phyloP scores from a whole-genome alignment of 2,113 vertebrate genomes.

The Lutjanus erythropterus region DNA sequence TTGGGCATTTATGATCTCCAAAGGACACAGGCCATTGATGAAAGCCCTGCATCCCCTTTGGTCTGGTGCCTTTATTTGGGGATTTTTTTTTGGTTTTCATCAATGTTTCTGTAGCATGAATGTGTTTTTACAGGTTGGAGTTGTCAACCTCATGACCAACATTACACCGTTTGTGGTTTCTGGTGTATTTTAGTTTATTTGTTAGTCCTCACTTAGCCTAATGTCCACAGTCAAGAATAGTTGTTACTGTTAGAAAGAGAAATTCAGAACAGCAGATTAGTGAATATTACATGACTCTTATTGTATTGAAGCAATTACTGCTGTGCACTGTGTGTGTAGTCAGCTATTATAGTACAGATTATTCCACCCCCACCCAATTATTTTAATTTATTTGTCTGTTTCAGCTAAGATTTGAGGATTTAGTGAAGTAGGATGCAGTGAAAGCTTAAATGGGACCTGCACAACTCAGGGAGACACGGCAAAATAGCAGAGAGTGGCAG shows the following conservation, averaged over 20 bases:
- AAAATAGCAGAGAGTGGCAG: slow-evolving; percentile 12
- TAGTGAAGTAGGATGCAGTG: not conserved
- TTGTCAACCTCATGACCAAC: too few species aligned
- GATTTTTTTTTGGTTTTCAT: too few species aligned
- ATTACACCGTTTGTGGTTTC: too few species aligned
- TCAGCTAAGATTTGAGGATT: not conserved
- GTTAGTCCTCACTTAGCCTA: too few species aligned
- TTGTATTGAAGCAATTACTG: not conserved
- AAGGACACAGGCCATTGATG: too few species aligned
- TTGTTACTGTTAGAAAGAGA: not conserved
- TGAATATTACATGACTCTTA: not conserved
- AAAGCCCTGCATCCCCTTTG: too few species aligned
- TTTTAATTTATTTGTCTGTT: not conserved
- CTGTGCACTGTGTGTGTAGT: not conserved
- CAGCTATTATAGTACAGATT: not conserved
- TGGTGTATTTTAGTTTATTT: too few species aligned
- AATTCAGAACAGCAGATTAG: not conserved
- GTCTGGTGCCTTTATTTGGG: too few species aligned
- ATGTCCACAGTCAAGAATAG: not conserved
- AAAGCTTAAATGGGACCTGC: not conserved
- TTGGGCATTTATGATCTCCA: too few species aligned
- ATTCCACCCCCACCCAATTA: not conserved
- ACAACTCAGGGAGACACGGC: not conserved
- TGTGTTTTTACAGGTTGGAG: too few species aligned
- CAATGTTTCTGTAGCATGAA: too few species aligned